Base-by-base conservation (phyloP, 2,888 invertebrate genomes). In the Nowickia ferox region DNA sequence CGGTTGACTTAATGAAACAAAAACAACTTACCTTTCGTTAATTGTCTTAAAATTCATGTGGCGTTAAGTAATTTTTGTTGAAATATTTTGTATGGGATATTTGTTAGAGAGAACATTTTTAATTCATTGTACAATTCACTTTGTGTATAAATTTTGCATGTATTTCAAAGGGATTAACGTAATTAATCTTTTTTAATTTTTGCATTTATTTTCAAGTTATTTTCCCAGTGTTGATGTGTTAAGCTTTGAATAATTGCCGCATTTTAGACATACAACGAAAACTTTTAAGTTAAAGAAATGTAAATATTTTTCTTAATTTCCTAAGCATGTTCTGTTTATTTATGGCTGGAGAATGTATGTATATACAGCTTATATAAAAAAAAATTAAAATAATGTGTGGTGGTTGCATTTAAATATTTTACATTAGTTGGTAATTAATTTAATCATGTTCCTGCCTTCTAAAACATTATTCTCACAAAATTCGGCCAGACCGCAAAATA, bases 61-160 rank as follows among this genome's bases (percentile, higher is more conserved):
- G 85, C 81, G 74, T 82, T 82, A 85, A 85, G 85, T 75, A 77
- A 85, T 85, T 85, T 30, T 82, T 63, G 22, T 66, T 69, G 38
- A 61, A 77, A 71, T 15, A 68, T 84, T 65, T 66, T 74, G 72
- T 82, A 82, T 78, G 85, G 75, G 82, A 81, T 77, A 81, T 59
- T 74, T 78, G 30, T 17, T 19, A 15, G 40, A 40, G 40, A 40
- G 8, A 38, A 63, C 17, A 75, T n/a, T 48, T 59, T 77, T 38
- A 65, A 40, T 63, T 17, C 22, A 40, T 63, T 17, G 9, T 19
- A 22, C 65, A 65, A 3, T 74, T 72, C 38, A 44, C 13, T 17
- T 71, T 59, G 63, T 38, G 13, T 40, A 65, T 17, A 65, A 53
- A 46, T 75, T 53, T 44, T 61, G n/a, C 55, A 48, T 76, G 69